Evolutionary conservation across 2,113 vertebrate genomes (phyloP), one percentile per base, ranked within the genome.

Genomic region (Alexandromys fortis): DNA sequence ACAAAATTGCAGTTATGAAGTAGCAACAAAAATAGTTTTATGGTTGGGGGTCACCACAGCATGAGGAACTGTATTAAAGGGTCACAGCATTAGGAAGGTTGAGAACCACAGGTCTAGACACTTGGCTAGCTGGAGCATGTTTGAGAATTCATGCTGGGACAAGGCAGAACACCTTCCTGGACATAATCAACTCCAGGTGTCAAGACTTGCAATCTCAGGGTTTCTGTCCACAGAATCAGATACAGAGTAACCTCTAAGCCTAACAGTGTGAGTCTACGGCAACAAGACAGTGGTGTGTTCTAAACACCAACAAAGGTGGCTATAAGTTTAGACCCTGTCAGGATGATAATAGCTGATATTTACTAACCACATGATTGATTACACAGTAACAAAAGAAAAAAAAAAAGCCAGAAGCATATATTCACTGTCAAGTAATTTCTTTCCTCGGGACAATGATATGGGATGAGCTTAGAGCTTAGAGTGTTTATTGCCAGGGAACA

Each of bases 311-410:
- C 38, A 58, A 89, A 86, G 63, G 86, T 5, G 6, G 14, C 11
- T 47, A 83, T 73, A 73, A 68, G 86, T 58, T 67, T 49, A 68
- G 35, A 55, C 11, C 49, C 14, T 91, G 9, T 81, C 77, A 72
- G 65, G 81, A 92, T 94, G 81, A 96, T 81, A 90, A 90, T 68
- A 85, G 42, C 45, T 65, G 87, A 30, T 91, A 68, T 65, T 94
- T 95, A 91, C 42, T 82, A 91, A 89, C 78, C 78, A 77, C 78
- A 65, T 68, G 75, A 68, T 22, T 76, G 76, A 79, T 92, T 86
- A 90, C 35, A 86, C 7, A 30, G n/a, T 55, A 90, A 89, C 33
- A 12, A 52, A 52, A 52, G n/a, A n/a, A n/a, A 12, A 49, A 12
- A 11, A 91, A 92, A 92, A 92, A 81, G 11, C 68, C 72, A 87